Percentiles rank a stretch among this genome's conserved stretches.
Conservation (phyloP, 2,888 invertebrate species). For the Trichogramma dendrolimi region DNA sequence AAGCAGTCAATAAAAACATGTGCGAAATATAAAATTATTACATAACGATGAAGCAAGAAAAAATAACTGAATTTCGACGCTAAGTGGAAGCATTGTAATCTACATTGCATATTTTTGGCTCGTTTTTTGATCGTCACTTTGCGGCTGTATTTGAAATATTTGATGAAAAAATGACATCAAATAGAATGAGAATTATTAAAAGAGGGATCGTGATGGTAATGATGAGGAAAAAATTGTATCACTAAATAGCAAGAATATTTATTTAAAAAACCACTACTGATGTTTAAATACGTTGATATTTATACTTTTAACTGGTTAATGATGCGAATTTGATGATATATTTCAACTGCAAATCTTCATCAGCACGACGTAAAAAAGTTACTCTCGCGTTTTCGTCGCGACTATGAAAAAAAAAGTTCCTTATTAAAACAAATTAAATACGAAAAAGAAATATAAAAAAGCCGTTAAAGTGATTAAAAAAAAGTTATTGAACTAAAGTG, state of each 20-base stretch:
- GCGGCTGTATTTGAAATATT: conserved; percentile 23
- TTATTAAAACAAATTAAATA: conserved; percentile 17
- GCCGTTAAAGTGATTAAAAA: conserved; percentile 27
- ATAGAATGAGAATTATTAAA: not conserved
- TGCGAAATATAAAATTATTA: no score
- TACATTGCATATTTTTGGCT: conserved; percentile 24
- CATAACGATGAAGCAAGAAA: not conserved
- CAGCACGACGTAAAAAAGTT: conserved; percentile 29
- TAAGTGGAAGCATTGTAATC: conserved; percentile 3
- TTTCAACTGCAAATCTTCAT: not conserved
- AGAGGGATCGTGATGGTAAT: no score
- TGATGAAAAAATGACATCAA: conserved; percentile 3
- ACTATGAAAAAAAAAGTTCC: conserved; percentile 27
- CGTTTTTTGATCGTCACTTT: conserved; percentile 29
- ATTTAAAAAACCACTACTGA: no score
- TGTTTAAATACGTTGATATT: no score
- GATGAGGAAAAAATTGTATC: no score
- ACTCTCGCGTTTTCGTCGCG: conserved; percentile 27
- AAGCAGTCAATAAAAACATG: no score
- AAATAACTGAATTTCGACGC: conserved; percentile 5
- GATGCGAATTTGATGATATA: no score
- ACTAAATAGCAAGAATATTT: no score
- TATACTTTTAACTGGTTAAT: no score
- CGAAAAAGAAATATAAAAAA: conserved; percentile 19
- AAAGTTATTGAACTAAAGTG: conserved; percentile 26